Evolutionary conservation across 2,797 vertebrate species (phyloP).

Genomic region (Anguilla pacifica): DNA sequence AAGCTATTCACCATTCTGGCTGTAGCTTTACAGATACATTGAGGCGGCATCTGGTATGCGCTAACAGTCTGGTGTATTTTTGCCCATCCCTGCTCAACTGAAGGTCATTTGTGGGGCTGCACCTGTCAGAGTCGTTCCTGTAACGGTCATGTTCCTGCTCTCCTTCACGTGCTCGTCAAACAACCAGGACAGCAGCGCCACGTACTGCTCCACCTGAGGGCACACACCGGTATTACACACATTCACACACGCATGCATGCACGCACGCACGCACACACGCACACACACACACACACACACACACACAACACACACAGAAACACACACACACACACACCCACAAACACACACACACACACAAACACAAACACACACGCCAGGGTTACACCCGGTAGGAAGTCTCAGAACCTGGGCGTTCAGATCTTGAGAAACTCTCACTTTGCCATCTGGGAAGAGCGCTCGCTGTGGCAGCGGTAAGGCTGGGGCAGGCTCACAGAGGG

Average conservation of each 20-base stretch:
- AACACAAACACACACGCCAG: slow-evolving; percentile 3
- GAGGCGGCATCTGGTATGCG: no score
- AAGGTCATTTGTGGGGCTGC: neutral
- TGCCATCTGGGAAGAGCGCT: no score
- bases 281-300: neutral
- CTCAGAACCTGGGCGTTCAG: no score
- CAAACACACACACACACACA: neutral
- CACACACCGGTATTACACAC: slow-evolving; percentile 12
- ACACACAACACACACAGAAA: neutral
- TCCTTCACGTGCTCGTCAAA: slow-evolving; percentile 91
- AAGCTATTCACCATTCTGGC: neutral
- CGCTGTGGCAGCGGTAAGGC: no score
- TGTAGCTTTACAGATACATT: neutral
- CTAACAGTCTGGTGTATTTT: neutral
- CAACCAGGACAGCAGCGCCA: slow-evolving; percentile 88
- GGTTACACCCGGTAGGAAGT: neutral
- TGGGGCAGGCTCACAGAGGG: no score
- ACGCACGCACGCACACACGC: neutral
- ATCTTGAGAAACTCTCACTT: no score
- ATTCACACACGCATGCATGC: neutral
- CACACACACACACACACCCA: neutral
- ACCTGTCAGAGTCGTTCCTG: slow-evolving; percentile 77
- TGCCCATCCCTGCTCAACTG: no score
- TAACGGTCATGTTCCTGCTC: slow-evolving; percentile 77
- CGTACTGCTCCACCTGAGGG: slow-evolving; percentile 81